Evolutionary conservation across 1,140 invertebrate genomes (phyloP).

Genomic region (Paramacrobiotus metropolitanus): DNA sequence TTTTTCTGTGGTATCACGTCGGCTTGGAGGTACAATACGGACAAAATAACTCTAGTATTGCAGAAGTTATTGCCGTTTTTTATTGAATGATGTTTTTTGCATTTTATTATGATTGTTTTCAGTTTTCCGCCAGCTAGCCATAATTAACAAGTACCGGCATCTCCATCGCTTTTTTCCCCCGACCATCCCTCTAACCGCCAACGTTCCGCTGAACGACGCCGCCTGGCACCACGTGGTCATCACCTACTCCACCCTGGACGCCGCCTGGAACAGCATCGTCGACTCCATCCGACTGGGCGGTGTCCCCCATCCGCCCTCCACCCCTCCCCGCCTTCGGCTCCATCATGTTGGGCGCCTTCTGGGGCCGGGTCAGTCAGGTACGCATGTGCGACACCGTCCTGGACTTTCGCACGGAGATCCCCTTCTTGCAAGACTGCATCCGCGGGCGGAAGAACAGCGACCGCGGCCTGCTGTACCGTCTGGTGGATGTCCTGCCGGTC

Average conservation of each 20-base stretch:
- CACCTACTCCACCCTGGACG: conserved; percentile 65
- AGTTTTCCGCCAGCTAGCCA: too few relatives aligned
- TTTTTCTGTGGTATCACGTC: too few relatives aligned
- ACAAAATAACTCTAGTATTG: too few relatives aligned
- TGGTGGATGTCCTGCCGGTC: background rate
- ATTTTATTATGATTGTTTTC: too few relatives aligned
- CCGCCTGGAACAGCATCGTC: conserved; percentile 26
- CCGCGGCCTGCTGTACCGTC: background rate
- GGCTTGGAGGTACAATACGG: too few relatives aligned
- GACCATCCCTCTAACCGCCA: too few relatives aligned
- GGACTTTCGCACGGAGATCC: conserved; percentile 72
- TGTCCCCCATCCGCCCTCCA: conserved; percentile 12
- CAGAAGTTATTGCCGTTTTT: too few relatives aligned
- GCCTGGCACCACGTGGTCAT: conserved; percentile 89
- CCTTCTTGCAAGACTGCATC: conserved; percentile 40
- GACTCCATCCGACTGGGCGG: conserved; percentile 17
- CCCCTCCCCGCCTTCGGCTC: conserved; percentile 42
- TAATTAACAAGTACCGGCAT: too few relatives aligned
- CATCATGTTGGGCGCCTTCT: conserved; percentile 79
- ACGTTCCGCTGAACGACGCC: conserved; percentile 75
- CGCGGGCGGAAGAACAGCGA: background rate
- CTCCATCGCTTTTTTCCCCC: too few relatives aligned
- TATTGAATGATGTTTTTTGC: too few relatives aligned
- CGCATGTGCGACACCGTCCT: conserved; percentile 76
- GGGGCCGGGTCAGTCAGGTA: conserved; percentile 75